phyloP scores from a whole-genome alignment of 2,888 invertebrate species.

The Peribatodes rhomboidaria region DNA sequence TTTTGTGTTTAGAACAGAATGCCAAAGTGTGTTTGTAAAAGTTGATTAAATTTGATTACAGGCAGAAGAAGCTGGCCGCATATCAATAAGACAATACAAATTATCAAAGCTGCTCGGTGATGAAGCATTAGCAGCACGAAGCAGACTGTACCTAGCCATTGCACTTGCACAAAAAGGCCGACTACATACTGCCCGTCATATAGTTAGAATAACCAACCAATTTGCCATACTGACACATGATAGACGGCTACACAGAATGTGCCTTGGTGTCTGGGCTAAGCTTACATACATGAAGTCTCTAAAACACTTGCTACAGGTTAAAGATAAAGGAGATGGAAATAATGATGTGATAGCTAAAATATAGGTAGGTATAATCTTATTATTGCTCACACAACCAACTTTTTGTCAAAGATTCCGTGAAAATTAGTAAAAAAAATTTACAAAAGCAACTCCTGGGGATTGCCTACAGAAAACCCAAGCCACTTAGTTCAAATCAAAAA shows the following conservation, averaged over 20 bases:
- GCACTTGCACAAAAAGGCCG: conserved; percentile 94
- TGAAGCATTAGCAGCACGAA: conserved; percentile 92
- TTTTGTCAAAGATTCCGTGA: no score
- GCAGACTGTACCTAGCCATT: conserved; percentile 94
- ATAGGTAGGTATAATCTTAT: background rate
- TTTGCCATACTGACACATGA: conserved; percentile 85
- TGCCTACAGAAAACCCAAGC: no score
- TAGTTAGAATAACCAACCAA: conserved; percentile 82
- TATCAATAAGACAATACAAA: conserved; percentile 93
- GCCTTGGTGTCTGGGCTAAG: conserved; percentile 95
- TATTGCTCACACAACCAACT: background rate
- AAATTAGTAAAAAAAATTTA: no score
- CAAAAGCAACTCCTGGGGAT: no score
- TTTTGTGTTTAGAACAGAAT: no score
- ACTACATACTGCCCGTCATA: conserved; percentile 87
- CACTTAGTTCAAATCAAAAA: no score
- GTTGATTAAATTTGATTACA: conserved; percentile 63
- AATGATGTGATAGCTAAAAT: conserved; percentile 19
- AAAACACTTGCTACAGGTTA: conserved; percentile 49
- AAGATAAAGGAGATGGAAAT: conserved; percentile 44
- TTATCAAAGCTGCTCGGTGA: conserved; percentile 94
- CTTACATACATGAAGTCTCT: conserved; percentile 86
- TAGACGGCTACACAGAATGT: conserved; percentile 91
- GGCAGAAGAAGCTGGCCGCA: conserved; percentile 96
- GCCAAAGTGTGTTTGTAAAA: no score